Evolutionary conservation across 2,888 invertebrate genomes (phyloP), one percentile per base, ranked within the genome.

Genomic region (Patella ulyssiponensis): DNA sequence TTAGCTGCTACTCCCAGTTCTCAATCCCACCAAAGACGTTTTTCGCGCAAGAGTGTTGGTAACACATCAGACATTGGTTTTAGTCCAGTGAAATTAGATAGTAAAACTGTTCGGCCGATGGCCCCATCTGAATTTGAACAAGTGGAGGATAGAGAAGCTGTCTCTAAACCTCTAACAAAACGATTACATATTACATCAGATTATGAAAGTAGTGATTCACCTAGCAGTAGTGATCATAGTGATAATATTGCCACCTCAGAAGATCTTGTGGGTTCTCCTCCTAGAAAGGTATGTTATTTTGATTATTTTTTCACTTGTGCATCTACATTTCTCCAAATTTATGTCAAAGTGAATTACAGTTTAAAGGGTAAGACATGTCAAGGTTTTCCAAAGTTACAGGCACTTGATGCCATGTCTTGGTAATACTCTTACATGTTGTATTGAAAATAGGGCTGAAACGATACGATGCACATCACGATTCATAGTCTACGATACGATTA

Each of bases 141-240:
- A 71, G 17, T 11, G 1, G 79, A 79, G 53, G 81, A 82, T 54
- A 76, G 76, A 64, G 78, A 77, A 17, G 70, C 69, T 33, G 69
- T 56, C 69, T 17, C 70, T 51, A 70, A 53, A 33, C 33, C 69
- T 12, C 69, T 58, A n/a, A 23, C 70, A 27, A 79, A 76, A 71
- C 85, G 89, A 73, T 79, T 87, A 73, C 87, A 89, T 80, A 86
- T 90, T 64, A 90, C 90, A 17, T 91, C 90, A 33, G 91, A 91
- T 82, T 91, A 91, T 81, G 92, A 92, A 83, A 92, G 92, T 84
- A 91, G 90, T 79, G 92, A 92, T 83, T 92, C 92, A 4, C 92
- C 92, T 12, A 91, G 91, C 84, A 91, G 90, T 76, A 92, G 92
- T 84, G 92, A 92, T 79, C 90, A 91, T 79, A 91, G 91, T 84